Percentiles rank a stretch among this genome's conserved stretches.
These are phyloP conservation scores for Drosophila neoperkinsi DNA, from an alignment of 2,888 invertebrate genomes.

Conservation along the genomic window DNA sequence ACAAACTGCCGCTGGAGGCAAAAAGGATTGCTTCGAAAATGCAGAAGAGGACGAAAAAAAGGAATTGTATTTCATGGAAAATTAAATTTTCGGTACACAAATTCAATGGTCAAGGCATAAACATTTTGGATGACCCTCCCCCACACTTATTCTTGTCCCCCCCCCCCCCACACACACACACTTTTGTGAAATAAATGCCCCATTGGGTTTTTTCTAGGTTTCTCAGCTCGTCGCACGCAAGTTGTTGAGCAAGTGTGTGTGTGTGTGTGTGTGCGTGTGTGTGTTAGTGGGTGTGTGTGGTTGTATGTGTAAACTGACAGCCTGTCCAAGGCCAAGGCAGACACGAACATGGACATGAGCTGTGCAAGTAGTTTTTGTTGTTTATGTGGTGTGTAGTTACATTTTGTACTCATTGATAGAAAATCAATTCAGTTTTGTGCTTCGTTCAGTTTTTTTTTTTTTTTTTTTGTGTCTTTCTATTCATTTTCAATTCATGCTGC, in stretches of 20 bases:
- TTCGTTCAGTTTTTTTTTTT: background rate
- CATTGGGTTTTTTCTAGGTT: conserved; percentile 28
- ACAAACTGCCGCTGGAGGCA: conserved; percentile 13
- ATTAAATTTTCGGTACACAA: conserved; percentile 68
- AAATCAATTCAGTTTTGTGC: conserved; percentile 56
- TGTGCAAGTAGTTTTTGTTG: conserved; percentile 18
- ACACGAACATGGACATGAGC: conserved; percentile 32
- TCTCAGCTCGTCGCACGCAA: conserved; percentile 21
- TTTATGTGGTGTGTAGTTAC: conserved; percentile 34
- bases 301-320: conserved; percentile 26
- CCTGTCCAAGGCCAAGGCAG: conserved; percentile 20
- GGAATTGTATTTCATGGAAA: conserved; percentile 66
- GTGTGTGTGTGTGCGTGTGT: background rate
- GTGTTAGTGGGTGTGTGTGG: conserved; percentile 9
- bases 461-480: conserved; percentile 3
- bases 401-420: conserved; percentile 55
- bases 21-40: conserved; percentile 40
- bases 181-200: conserved; percentile 50
- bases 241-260: background rate
- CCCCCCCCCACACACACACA: background rate
- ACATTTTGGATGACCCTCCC: conserved; percentile 31
- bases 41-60: conserved; percentile 23
- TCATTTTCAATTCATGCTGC: conserved; percentile 51
- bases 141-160: background rate
- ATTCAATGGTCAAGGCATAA: conserved; percentile 66